Evolutionary conservation across 2,113 vertebrate species (phyloP), one percentile per base, ranked within the genome.

Genomic region (Falco punctatus): DNA sequence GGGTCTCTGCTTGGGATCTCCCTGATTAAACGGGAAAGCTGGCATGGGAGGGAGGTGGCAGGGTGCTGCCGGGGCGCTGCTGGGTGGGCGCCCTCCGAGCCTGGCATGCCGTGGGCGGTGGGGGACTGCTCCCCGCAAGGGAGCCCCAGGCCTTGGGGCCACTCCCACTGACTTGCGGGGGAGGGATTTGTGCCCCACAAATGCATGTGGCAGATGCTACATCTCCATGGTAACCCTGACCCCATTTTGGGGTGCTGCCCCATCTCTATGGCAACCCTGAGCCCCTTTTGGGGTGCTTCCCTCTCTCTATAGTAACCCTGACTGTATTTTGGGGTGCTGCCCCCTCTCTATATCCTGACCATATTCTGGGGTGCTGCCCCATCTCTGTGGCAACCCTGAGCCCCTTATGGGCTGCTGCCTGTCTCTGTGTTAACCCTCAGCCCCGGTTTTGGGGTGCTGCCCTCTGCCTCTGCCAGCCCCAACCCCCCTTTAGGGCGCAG

Each of bases 21-120:
- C 70, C 33, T 0, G 0, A 0, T 8, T 27, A 22, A 44, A 55
- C 0, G 2, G 12, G 80, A 19, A 28, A 46, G 32, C 65, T 4
- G 0, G 6, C 0, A 8, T 13, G 67, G 15, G 72, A 6, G 17
- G n/a, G 32, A 27, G 61, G 69, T 0, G 40, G 10, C 2, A 1
- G 81, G 70, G 51, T 0, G 1, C n/a, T 61, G 30, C 51, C 3
- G 4, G 92, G 46, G 23, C 0, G 12, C 59, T 71, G 71, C 46
- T 0, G 2, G 55, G 23, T 1, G 11, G 35, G 18, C n/a, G 46
- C 40, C 66, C 72, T 40, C 23, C 0, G 3, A 35, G 71, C 30
- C 7, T 0, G 1, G 65, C 6, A 5, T 33, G 67, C 48, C 2
- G 0, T 8, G 78, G 65, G 38, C 6, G 7, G 7, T 28, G 8